Base-by-base conservation (phyloP, 2,888 invertebrate species). In the Spilarctia lutea region DNA sequence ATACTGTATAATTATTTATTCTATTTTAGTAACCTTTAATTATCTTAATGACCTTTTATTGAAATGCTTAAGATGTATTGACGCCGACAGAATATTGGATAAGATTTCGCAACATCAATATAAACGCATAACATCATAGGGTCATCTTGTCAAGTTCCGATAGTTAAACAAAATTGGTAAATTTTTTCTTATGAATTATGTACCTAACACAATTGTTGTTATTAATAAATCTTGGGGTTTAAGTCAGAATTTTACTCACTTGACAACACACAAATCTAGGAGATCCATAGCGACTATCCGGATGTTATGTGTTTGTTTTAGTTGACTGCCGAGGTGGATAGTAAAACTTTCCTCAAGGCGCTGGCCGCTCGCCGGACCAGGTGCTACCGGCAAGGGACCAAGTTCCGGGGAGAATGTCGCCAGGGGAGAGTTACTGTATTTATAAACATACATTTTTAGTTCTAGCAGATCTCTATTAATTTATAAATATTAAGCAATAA, bases 241-340 rank as follows among this genome's bases (percentile, higher is more conserved):
- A 33, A 16, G 30, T 33, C 10, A 65, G 20, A 2, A 7, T 39
- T 39, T 7, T 10, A 39, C 78, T 6, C 88, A 83, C 27, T 91
- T 87, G 0, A 88, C 83, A 6, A 86, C 80, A 81, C 93, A 94
- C 27, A 94, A 84, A 39, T 94, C 93, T 71, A 92, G 98, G 82
- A 99, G 96, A 89, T 99, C 98, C 33, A 98, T 97, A 75, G 98
- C 98, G 48, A 99, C 96, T 79, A 99, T 97, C 73, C 99, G 96
- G 79, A 99, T 98, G 93, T 99, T 99, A 93, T 99, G 99, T 96
- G 99, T 99, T 89, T 99, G 99, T 93, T 99, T 99, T 92, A 99
- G 97, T 94, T 99, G 99, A 8, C 99, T 99, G 71, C 99, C 99
- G 81, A 99, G 96, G 96, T 99, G 99, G 88, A 99, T 99, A 33